Conservation (phyloP, 1,140 invertebrate genomes). For the Araneus ventricosus region DNA sequence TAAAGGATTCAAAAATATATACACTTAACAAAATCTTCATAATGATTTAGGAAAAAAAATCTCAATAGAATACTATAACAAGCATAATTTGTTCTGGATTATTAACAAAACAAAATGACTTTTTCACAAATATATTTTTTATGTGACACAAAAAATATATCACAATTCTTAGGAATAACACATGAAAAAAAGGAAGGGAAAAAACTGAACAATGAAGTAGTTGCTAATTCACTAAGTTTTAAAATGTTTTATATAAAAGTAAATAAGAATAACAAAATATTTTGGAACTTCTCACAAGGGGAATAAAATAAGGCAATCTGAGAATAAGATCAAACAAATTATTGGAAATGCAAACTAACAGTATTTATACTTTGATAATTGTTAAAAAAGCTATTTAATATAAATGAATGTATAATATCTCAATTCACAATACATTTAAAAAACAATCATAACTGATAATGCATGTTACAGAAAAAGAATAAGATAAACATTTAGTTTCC, state of each 20-base stretch:
- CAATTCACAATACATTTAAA: too few relatives aligned
- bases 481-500: too few relatives aligned
- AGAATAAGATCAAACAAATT: too few relatives aligned
- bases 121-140: background rate
- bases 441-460: too few relatives aligned
- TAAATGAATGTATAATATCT: too few relatives aligned
- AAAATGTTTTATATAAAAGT: background rate
- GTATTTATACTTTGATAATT: too few relatives aligned
- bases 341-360: too few relatives aligned
- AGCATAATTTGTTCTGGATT: slow-evolving; percentile 11
- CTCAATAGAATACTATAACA: slow-evolving; percentile 11
- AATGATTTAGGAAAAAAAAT: background rate
- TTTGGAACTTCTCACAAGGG: background rate
- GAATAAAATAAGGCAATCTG: too few relatives aligned
- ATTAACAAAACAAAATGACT: slow-evolving; percentile 18
- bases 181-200: too few relatives aligned
- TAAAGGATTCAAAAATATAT: background rate
- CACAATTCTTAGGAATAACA: background rate
- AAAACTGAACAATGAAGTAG: background rate
- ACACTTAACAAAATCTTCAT: background rate
- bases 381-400: too few relatives aligned
- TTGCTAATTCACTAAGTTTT: background rate
- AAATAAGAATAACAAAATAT: background rate
- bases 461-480: too few relatives aligned
- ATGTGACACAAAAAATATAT: background rate